Evolutionary conservation across 1,140 invertebrate species (phyloP).

Genomic region (Mycetomoellerius zeteki): DNA sequence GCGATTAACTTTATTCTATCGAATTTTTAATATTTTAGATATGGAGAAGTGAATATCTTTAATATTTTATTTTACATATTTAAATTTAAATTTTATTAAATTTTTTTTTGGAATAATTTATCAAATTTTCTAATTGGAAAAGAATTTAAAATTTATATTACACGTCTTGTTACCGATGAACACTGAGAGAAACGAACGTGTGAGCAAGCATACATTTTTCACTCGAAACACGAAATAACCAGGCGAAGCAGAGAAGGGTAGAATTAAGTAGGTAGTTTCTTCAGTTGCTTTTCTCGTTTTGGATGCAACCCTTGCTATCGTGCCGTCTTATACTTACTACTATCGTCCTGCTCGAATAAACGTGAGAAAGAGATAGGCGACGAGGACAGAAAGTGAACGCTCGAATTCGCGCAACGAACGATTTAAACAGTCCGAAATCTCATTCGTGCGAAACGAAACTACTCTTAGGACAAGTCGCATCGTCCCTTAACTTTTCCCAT

Average conservation of each 20-base stretch:
- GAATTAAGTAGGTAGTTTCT: slow-evolving; percentile 67
- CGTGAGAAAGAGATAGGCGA: not conserved
- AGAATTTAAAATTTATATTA: not conserved
- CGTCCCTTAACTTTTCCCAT: slow-evolving; percentile 72
- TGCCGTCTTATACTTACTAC: not conserved
- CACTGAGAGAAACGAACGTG: slow-evolving; percentile 2
- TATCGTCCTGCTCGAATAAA: slow-evolving; percentile 33
- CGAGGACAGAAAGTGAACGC: slow-evolving; percentile 14
- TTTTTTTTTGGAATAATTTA: not conserved
- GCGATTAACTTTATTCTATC: not conserved
- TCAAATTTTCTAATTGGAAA: not conserved
- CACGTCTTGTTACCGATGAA: slow-evolving; percentile 28
- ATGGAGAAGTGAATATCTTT: not conserved
- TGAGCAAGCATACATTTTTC: slow-evolving; percentile 60
- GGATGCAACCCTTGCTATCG: slow-evolving; percentile 10
- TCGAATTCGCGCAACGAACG: slow-evolving; percentile 66
- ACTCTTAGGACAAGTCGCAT: slow-evolving; percentile 39
- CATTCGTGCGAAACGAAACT: slow-evolving; percentile 17
- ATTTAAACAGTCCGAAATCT: slow-evolving; percentile 69
- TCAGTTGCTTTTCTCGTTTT: slow-evolving; percentile 36
- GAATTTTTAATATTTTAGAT: not conserved
- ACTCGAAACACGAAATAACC: slow-evolving; percentile 57
- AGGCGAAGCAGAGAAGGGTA: slow-evolving; percentile 18
- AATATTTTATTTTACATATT: not conserved
- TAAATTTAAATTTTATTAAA: not conserved